Evolutionary conservation across 2,888 invertebrate species (phyloP), one percentile per base, ranked within the genome.

Genomic region (Ophion slaviceki): DNA sequence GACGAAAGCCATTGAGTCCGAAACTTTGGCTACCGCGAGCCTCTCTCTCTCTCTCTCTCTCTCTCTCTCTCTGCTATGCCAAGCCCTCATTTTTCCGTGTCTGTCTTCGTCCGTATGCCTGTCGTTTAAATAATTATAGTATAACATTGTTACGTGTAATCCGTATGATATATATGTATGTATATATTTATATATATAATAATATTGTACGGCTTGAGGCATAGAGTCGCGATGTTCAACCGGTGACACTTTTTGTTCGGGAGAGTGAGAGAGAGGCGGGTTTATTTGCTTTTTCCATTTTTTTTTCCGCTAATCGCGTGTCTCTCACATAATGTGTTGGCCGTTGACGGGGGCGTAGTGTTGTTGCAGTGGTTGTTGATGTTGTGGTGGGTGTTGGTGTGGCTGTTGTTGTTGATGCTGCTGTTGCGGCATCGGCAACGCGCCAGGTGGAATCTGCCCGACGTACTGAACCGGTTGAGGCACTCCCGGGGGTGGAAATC

Each of bases 251-350:
- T 85, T 72, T 72, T 67, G 67, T 75, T 47, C 17, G n/a, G n/a
- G 4, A 53, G 53, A 53, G 17, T 4, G 61, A 20, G 61, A 57
- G 24, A 64, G 61, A 20, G 67, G 24, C n/a, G 28, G 74, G 59
- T 77, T 74, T 72, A 11, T 75, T 80, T 10, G 32, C 82, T 71
- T 85, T 80, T 57, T 76, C 45, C 59, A 77, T 57, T 20, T 80
- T 82, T 32, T 78, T 80, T 61, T 70, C 76, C 75, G 67, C 45
- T 59, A 28, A 47, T 40, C 20, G 59, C 66, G 57, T 67, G 40
- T 74, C 24, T 62, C 89, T 92, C 91, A 93, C 92, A 93, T 93
- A 92, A 93, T 92, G 80, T 92, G 93, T 84, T 94, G 93, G 78
- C 93, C 92, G 74, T 92, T 94, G n/a, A 91, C 88, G 78, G 93